Conservation (phyloP, 2,113 vertebrate species). For the Nanorana parkeri region DNA sequence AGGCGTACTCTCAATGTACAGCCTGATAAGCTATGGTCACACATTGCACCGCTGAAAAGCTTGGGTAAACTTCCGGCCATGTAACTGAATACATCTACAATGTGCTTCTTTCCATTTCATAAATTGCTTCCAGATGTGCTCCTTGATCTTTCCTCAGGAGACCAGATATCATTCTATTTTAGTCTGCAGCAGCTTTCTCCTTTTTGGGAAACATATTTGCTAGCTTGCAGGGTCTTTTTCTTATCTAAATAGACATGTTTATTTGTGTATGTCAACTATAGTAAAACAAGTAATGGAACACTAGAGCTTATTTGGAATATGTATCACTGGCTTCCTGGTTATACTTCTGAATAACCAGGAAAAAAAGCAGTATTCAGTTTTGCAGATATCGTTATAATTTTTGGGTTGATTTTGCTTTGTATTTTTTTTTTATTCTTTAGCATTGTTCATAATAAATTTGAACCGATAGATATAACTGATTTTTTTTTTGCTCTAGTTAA, state of each 20-base stretch:
- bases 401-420: too few relatives aligned
- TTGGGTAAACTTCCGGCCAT: neutral
- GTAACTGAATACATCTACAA: neutral
- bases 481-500: too few relatives aligned
- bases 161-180: constrained; percentile 8
- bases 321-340: too few relatives aligned
- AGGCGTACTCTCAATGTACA: too few relatives aligned
- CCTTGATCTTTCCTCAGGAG: constrained; percentile 3
- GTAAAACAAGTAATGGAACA: neutral
- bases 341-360: too few relatives aligned
- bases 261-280: neutral
- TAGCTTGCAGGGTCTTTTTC: neutral
- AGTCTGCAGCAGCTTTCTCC: neutral
- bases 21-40: too few relatives aligned
- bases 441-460: too few relatives aligned
- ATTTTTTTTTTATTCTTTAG: too few relatives aligned
- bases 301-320: neutral
- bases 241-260: neutral
- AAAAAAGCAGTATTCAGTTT: too few relatives aligned
- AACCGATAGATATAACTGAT: too few relatives aligned
- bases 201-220: constrained; percentile 33
- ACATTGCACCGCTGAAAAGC: too few relatives aligned
- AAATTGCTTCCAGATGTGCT: constrained; percentile 23
- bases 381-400: too few relatives aligned
- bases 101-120: neutral